Evolutionary conservation across 2,113 vertebrate species (phyloP).

Genomic region (Turnix velox): DNA sequence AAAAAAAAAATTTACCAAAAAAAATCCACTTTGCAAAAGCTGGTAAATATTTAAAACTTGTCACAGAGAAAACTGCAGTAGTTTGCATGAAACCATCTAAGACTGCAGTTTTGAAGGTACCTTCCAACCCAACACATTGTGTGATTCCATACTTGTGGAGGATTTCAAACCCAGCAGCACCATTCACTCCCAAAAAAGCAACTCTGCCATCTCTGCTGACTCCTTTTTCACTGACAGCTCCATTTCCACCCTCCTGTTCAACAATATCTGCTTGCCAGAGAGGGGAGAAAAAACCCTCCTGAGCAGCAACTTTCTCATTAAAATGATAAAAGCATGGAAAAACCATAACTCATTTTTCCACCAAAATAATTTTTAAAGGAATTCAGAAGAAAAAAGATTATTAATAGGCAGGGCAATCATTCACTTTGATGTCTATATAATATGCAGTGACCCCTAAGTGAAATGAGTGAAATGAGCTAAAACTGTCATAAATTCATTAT

Average conservation of each 20-base stretch:
- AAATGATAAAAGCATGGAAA: background rate
- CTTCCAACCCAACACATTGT: too few relatives aligned
- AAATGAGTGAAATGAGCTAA: slow-evolving; percentile 33
- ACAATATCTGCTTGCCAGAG: background rate
- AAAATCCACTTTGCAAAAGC: background rate
- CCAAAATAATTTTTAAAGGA: background rate
- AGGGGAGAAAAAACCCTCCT: background rate
- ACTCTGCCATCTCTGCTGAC: background rate
- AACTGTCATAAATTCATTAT: slow-evolving; percentile 47
- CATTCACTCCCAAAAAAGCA: background rate
- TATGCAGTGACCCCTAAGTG: background rate
- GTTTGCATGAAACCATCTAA: too few relatives aligned
- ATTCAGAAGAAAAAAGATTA: slow-evolving; percentile 20
- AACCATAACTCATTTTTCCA: background rate
- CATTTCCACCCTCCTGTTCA: background rate
- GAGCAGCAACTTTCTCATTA: background rate
- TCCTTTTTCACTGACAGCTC: background rate
- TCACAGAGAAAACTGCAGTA: too few relatives aligned
- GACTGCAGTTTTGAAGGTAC: too few relatives aligned
- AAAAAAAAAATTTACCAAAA: background rate
- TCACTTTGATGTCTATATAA: slow-evolving; percentile 46
- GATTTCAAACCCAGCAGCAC: background rate
- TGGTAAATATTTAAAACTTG: too few relatives aligned
- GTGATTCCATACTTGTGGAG: too few relatives aligned
- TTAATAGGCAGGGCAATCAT: background rate